phyloP scores from a whole-genome alignment of 2,113 vertebrate species.

The Siniperca chuatsi region DNA sequence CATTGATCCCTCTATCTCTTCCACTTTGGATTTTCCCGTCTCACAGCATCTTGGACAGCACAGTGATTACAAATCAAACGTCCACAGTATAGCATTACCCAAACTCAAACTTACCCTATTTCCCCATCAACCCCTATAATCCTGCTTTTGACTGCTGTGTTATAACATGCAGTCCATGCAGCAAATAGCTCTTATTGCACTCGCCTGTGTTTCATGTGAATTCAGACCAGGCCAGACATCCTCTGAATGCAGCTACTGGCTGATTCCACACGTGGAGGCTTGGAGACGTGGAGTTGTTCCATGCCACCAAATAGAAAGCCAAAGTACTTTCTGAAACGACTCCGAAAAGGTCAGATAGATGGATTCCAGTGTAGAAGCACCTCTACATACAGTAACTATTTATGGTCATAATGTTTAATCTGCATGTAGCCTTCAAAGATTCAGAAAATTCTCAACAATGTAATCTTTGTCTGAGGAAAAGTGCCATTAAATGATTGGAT shows the following conservation, averaged over 20 bases:
- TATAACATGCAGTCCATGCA: slow-evolving; percentile 22
- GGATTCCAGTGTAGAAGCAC: slow-evolving; percentile 38
- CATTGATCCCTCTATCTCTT: not conserved
- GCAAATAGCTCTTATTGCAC: slow-evolving; percentile 31
- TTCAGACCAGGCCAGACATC: slow-evolving; percentile 57
- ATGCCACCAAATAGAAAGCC: slow-evolving; percentile 72
- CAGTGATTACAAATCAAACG: not conserved
- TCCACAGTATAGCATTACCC: slow-evolving; percentile 9
- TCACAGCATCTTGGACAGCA: not conserved
- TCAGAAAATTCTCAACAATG: not conserved
- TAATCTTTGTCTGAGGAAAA: rapidly evolving
- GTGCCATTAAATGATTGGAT: not conserved
- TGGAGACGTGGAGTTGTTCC: slow-evolving; percentile 57
- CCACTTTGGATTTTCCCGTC: slow-evolving; percentile 25
- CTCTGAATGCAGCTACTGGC: slow-evolving; percentile 67
- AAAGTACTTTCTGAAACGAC: slow-evolving; percentile 37
- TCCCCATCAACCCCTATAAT: not conserved
- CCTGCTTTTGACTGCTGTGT: slow-evolving; percentile 35
- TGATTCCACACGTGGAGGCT: slow-evolving; percentile 41
- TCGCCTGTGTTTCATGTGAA: slow-evolving; percentile 25
- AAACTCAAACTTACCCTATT: slow-evolving; percentile 15
- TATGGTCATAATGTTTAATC: not conserved
- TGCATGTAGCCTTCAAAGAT: slow-evolving; percentile 1
- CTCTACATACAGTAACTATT: slow-evolving; percentile 10
- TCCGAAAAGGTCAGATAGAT: slow-evolving; percentile 68